Base-by-base conservation (phyloP, 2,888 invertebrate species). In the Zonitis immaculata region DNA sequence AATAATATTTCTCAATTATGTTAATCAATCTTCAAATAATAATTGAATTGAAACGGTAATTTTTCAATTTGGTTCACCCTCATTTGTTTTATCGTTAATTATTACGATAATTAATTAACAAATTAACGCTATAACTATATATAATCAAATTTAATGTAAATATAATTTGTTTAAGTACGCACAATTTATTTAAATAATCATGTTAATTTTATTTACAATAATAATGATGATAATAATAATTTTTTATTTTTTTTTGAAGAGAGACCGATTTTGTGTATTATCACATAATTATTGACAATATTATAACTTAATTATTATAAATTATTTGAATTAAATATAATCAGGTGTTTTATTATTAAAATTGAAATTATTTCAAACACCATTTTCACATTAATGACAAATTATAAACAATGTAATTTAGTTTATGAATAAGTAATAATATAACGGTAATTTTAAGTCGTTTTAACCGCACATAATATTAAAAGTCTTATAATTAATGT, bases 301-400 rank as follows among this genome's bases (percentile, higher is more conserved):
- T n/a, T n/a, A n/a, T n/a, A n/a, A n/a, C n/a, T n/a, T n/a, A 22
- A 22, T 22, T 22, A 22, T 22, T 14, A 14, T 12, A 32, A 14
- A 7, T 32, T 14, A 14, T 18, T 35, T 32, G 14, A 12, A 4
- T 2, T 14, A 8, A 12, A 32, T 32, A 32, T 16, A 35, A 18
- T 35, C 35, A 35, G 35, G 9, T 18, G 35, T 35, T 35, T 35
- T 9, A 16, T 18, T 16, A 35, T 35, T 35, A 35, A 9, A 16
- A 3, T 35, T 35, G 35, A 35, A 16, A 35, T 56, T 46, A 56
- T 47, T 49, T 56, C 49, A 49, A 55, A 52, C 56, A 56, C 44
- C 30, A 47, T 52, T 56, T 52, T 49, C 32, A 20, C 44, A 25
- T 28, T 28, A 28, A 5, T 28, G 27, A 28, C 26, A 44, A 44